Evolutionary conservation across 1,140 invertebrate species (phyloP).

Genomic region (Elysia chlorotica): DNA sequence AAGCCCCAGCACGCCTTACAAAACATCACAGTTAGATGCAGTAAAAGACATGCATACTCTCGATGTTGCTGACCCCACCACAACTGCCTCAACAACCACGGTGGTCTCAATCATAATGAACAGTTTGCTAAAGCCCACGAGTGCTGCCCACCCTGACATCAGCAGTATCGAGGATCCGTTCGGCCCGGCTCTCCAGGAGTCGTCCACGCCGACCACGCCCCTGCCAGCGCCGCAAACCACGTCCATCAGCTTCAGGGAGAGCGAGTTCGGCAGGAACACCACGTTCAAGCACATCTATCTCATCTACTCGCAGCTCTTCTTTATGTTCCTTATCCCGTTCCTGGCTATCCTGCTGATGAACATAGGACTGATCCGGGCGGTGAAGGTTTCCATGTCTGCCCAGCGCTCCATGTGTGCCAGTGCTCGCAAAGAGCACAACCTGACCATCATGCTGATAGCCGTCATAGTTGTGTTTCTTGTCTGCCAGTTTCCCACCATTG

Average conservation of each 20-base stretch:
- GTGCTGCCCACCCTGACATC: not conserved
- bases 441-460: slow-evolving; percentile 76
- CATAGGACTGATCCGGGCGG: slow-evolving; percentile 72
- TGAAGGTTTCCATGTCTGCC: slow-evolving; percentile 67
- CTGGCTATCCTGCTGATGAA: slow-evolving; percentile 73
- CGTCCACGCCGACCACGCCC: not conserved
- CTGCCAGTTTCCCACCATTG: slow-evolving; percentile 71
- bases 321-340: slow-evolving; percentile 72
- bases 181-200: not conserved
- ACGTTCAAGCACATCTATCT: slow-evolving; percentile 71
- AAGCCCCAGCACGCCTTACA: no score
- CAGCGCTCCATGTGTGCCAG: slow-evolving; percentile 42
- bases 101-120: no score
- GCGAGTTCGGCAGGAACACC: slow-evolving; percentile 62
- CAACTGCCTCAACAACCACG: not conserved
- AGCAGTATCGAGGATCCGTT: no score
- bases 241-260: slow-evolving; percentile 1
- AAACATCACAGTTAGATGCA: no score
- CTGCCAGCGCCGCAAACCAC: not conserved
- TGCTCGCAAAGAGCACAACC: slow-evolving; percentile 70
- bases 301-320: slow-evolving; percentile 70
- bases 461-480: slow-evolving; percentile 77
- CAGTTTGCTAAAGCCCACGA: no score
- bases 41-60: no score
- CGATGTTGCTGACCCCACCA: not conserved